Percentiles rank a stretch among this genome's conserved stretches.
phyloP scores from a whole-genome alignment of 2,113 vertebrate species.

The Pelodiscus sinensis region DNA sequence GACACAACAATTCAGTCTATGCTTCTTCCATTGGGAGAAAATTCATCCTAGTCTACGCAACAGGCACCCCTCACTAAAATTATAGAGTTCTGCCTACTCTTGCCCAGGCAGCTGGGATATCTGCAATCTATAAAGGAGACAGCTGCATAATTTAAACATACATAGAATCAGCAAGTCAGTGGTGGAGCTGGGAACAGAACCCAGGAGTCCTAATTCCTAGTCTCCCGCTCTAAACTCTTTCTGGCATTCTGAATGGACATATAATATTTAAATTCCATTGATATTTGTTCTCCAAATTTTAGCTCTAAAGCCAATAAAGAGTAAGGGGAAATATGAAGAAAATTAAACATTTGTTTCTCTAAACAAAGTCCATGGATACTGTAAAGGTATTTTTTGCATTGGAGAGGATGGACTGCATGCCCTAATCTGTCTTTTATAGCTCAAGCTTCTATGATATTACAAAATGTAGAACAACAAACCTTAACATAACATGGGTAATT shows the following conservation, averaged over 20 bases:
- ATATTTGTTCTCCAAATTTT: background rate
- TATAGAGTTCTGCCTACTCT: background rate
- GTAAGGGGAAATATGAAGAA: background rate
- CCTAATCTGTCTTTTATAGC: background rate
- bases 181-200: background rate
- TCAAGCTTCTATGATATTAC: background rate
- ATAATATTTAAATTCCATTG: background rate
- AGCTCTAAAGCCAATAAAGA: background rate
- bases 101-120: background rate
- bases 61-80: background rate
- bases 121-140: background rate
- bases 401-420: background rate
- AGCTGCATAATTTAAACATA: background rate
- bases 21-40: conserved; percentile 4
- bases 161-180: background rate
- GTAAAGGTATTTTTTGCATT: background rate
- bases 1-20: background rate
- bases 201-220: background rate
- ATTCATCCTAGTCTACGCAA: fast-evolving
- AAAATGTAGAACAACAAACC: background rate
- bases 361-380: background rate
- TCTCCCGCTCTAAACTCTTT: background rate
- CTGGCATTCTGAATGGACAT: background rate
- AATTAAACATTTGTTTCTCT: background rate
- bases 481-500: background rate